Percentiles rank a stretch among this genome's conserved stretches.
These are phyloP conservation scores for Littorina saxatilis DNA, from an alignment of 1,140 invertebrate species.

Conservation along the genomic window DNA sequence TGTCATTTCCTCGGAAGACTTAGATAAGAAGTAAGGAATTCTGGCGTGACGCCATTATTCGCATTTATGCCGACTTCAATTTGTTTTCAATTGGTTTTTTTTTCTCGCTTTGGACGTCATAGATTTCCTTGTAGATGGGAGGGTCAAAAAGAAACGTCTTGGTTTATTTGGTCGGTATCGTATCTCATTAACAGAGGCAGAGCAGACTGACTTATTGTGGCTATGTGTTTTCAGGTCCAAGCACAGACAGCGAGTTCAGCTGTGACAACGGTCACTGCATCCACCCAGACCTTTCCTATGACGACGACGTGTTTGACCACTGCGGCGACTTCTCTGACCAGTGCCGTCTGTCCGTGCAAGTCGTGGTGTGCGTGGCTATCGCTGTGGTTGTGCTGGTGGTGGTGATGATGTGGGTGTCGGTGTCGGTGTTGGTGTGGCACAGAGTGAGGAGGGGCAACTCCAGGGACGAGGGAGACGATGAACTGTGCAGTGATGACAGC, in stretches of 20 bases:
- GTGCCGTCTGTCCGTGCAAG: not conserved
- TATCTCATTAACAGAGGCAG: no score
- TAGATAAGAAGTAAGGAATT: no score
- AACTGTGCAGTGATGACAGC: not conserved
- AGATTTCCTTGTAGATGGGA: no score
- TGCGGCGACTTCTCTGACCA: slow-evolving; percentile 36
- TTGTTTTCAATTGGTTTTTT: no score
- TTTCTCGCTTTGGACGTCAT: no score
- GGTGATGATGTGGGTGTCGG: not conserved
- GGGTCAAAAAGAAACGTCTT: no score
- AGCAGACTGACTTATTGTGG: no score
- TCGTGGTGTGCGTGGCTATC: slow-evolving; percentile 20
- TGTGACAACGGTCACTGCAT: slow-evolving; percentile 36
- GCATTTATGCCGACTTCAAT: no score
- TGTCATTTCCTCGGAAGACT: no score
- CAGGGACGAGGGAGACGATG: not conserved
- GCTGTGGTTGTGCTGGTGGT: slow-evolving; percentile 5
- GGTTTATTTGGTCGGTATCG: no score
- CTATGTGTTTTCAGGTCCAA: no score
- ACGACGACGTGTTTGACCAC: slow-evolving; percentile 9
- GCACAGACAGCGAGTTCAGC: slow-evolving; percentile 3
- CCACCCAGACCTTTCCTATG: slow-evolving; percentile 4
- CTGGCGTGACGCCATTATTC: no score
- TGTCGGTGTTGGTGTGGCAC: slow-evolving; percentile 12
- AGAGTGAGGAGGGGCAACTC: not conserved